phyloP scores from a whole-genome alignment of 2,888 invertebrate genomes.

The Eupelmus urozonus region DNA sequence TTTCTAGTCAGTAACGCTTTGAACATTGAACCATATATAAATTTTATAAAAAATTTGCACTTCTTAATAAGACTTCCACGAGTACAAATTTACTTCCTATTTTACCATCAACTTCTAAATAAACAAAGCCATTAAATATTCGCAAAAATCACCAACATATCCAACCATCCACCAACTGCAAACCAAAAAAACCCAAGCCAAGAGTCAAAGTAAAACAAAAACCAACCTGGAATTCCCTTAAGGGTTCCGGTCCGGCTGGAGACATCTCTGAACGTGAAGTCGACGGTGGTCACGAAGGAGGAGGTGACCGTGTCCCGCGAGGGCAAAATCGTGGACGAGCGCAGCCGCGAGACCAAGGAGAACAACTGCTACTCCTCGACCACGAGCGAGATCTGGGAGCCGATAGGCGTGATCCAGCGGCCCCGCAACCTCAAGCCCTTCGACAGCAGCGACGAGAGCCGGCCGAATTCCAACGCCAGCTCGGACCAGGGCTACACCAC shows the following conservation, averaged over 20 bases:
- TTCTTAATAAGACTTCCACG: too few species aligned
- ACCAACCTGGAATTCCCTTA: too few species aligned
- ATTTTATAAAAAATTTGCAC: too few species aligned
- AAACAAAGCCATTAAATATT: too few species aligned
- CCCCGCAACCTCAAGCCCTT: slow-evolving; percentile 71
- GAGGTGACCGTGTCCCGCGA: slow-evolving; percentile 84
- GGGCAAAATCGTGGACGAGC: slow-evolving; percentile 84
- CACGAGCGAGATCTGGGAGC: slow-evolving; percentile 84
- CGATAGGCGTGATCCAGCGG: slow-evolving; percentile 76
- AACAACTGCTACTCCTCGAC: slow-evolving; percentile 84
- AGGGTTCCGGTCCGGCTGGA: slow-evolving; percentile 85
- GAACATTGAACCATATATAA: too few species aligned
- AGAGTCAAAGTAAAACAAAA: background rate
- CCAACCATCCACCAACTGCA: too few species aligned
- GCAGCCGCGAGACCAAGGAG: slow-evolving; percentile 84
- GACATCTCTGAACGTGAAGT: slow-evolving; percentile 85
- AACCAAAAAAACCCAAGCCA: too few species aligned
- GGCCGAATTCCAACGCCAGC: slow-evolving; percentile 75
- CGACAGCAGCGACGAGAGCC: slow-evolving; percentile 75
- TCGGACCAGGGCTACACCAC: slow-evolving; percentile 76
- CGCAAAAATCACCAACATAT: background rate
- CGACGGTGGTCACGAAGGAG: slow-evolving; percentile 84
- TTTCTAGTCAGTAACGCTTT: too few species aligned
- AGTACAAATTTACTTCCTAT: too few species aligned
- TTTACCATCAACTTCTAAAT: too few species aligned